These are phyloP conservation scores for Geopemphigus sp. DNA, from an alignment of 1,140 invertebrate species.

Conservation along the genomic window DNA sequence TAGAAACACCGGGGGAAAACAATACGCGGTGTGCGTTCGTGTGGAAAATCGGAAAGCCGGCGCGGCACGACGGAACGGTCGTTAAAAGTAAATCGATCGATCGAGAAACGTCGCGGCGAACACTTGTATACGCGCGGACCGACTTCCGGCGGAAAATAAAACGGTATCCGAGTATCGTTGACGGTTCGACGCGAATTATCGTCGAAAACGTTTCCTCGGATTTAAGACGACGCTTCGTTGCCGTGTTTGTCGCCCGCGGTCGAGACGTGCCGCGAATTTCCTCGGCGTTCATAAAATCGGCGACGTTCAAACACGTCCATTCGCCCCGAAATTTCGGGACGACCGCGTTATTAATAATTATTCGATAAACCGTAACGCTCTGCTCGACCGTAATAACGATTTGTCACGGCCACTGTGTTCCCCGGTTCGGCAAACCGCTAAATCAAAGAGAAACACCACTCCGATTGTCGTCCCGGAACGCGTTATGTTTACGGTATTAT, in stretches of 20 bases:
- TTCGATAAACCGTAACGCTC: neutral
- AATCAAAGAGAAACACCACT: slow-evolving; percentile 27
- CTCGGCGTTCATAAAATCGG: too few species aligned
- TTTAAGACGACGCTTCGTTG: neutral
- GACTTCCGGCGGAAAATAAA: neutral
- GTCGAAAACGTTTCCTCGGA: too few species aligned
- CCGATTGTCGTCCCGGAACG: slow-evolving; percentile 2
- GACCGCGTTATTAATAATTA: too few species aligned
- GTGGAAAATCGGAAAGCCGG: slow-evolving; percentile 5
- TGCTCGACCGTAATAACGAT: neutral
- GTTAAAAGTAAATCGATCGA: slow-evolving; percentile 38
- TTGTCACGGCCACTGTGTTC: neutral
- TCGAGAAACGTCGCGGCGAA: neutral
- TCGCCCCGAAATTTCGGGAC: too few species aligned
- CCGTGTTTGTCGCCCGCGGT: too few species aligned
- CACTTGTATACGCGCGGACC: neutral
- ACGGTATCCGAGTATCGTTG: neutral
- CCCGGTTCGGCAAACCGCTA: neutral
- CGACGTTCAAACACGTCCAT: too few species aligned
- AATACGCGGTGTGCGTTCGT: neutral
- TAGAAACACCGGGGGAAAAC: slow-evolving; percentile 24
- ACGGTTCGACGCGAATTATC: neutral
- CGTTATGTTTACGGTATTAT: neutral
- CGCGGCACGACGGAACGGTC: neutral
- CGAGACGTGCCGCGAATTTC: too few species aligned